Evolutionary conservation across 2,797 vertebrate genomes (phyloP).

Genomic region (Pseudochromis fuscus): DNA sequence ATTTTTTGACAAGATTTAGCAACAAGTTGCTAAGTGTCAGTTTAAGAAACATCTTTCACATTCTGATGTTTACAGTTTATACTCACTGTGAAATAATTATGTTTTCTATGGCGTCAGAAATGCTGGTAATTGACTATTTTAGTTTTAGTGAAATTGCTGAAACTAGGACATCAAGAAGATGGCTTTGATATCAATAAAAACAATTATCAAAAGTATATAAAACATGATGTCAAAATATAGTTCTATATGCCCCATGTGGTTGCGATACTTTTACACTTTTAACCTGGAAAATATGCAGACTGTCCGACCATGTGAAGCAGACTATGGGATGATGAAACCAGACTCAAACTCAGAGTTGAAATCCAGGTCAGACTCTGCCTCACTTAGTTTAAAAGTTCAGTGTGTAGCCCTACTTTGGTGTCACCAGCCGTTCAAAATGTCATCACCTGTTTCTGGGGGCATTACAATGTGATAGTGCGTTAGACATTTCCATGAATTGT

Average conservation of each 20-base stretch:
- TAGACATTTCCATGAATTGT: slow-evolving; percentile 49
- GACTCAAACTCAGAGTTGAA: slow-evolving; percentile 64
- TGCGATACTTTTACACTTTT: slow-evolving; percentile 18
- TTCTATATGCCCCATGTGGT: neutral
- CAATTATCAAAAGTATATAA: neutral
- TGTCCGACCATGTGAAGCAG: slow-evolving; percentile 25
- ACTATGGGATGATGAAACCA: slow-evolving; percentile 35
- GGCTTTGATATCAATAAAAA: neutral
- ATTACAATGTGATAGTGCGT: slow-evolving; percentile 35
- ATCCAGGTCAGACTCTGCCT: slow-evolving; percentile 54
- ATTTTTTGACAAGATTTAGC: neutral
- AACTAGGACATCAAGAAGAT: neutral
- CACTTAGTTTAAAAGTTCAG: slow-evolving; percentile 64
- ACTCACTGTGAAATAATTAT: neutral
- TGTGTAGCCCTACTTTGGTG: slow-evolving; percentile 19
- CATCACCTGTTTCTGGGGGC: slow-evolving; percentile 49
- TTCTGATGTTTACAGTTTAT: neutral
- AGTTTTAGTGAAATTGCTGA: neutral
- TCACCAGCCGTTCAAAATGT: slow-evolving; percentile 58
- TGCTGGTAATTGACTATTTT: neutral
- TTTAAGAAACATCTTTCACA: neutral
- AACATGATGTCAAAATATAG: neutral
- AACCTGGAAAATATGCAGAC: slow-evolving; percentile 38
- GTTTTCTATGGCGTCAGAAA: neutral
- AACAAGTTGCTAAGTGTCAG: neutral